Evolutionary conservation across 1,140 invertebrate species (phyloP), one percentile per base, ranked within the genome.

Genomic region (Drosophila tropicalis): DNA sequence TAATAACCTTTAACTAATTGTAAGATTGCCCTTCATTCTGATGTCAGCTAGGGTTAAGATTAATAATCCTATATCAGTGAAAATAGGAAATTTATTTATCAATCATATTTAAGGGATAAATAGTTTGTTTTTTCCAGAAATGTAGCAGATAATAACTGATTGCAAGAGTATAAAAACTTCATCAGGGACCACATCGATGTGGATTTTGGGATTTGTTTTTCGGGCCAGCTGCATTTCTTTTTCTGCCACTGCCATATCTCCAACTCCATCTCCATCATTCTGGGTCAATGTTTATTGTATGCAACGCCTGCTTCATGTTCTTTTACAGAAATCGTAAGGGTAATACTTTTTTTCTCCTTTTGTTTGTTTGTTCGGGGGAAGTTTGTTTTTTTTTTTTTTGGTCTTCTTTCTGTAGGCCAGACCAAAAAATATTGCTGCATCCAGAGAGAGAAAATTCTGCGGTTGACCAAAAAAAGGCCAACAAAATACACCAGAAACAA

Each of bases 251-350:
- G 32, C 60, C 32, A 44, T 22, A 22, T 56, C 70, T 64, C 70
- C 56, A 54, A 61, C 25, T 74, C 41, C 9, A 17, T 32, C 39
- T 60, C 54, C 75, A 60, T 57, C 57, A 77, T 70, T 77, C 54
- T 72, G 82, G 77, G 67, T 66, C 79, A 73, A 51, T 51, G 76
- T 62, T 82, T 75, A 68, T 79, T 82, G 73, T 51, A 58, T 51
- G 64, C 34, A 62, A 56, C 68, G 74, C 73, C 74, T 62, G 76
- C 36, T 79, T 41, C 40, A 66, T 83, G 80, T 69, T 84, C 76
- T 80, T 68, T 83, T 67, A 40, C 62, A 72, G 64, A 36, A 76
- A 51, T 51, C 44, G 85, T 64, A 76, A 79, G 71, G 79, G 77
- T 83, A 29, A 29, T 51, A 51, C 19, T 51, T 51, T 51, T 51